Conservation (phyloP, 2,113 vertebrate species). For the Trichechus manatus region DNA sequence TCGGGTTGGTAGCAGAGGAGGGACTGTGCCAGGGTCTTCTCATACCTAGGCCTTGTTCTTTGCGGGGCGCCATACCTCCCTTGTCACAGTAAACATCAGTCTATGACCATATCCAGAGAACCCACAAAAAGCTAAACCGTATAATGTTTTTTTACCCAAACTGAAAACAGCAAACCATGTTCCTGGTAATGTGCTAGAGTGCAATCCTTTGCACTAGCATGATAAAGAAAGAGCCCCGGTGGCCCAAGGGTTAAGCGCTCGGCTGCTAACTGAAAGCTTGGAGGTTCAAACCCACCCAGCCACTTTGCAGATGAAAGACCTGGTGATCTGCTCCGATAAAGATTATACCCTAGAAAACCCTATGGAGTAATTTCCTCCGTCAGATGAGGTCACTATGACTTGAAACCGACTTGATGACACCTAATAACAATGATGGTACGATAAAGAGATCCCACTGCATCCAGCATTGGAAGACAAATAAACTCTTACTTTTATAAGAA, state of each 20-base stretch:
- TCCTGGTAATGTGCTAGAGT: neutral
- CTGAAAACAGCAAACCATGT: neutral
- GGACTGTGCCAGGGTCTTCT: neutral
- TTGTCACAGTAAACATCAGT: neutral
- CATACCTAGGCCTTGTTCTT: neutral
- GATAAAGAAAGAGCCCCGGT: neutral
- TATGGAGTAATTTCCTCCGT: neutral
- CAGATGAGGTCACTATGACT: neutral
- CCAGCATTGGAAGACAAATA: neutral
- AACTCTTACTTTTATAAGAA: neutral
- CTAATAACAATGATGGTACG: neutral
- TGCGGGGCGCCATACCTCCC: neutral
- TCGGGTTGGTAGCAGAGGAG: neutral
- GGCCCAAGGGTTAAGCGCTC: neutral
- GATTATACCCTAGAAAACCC: neutral
- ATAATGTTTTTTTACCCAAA: neutral
- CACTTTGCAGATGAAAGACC: too few relatives aligned
- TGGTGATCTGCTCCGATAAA: neutral
- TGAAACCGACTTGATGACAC: neutral
- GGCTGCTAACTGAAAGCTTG: neutral
- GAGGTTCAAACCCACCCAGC: neutral
- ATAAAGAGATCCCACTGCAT: neutral
- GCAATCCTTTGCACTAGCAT: neutral
- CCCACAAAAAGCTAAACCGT: neutral
- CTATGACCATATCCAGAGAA: neutral